Evolutionary conservation across 2,797 vertebrate genomes (phyloP).

Genomic region (Heterohyrax brucei): DNA sequence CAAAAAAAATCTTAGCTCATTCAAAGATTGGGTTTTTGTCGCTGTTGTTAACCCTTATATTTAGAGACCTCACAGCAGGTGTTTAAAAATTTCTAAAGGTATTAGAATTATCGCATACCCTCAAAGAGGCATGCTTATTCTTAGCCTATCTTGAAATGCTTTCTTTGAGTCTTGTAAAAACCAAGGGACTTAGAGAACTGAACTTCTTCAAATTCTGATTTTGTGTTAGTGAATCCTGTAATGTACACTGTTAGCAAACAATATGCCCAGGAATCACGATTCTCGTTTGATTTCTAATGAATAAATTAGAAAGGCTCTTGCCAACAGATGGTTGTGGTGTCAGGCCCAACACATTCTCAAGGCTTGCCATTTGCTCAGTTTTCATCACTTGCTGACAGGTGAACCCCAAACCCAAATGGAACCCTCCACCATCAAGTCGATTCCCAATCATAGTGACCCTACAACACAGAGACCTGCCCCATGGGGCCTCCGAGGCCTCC

Average conservation of each 20-base stretch:
- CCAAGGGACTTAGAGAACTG: neutral
- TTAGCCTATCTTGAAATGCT: neutral
- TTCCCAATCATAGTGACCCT: too few relatives aligned
- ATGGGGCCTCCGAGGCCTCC: too few relatives aligned
- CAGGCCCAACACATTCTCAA: neutral
- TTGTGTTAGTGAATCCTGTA: neutral
- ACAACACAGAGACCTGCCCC: too few relatives aligned
- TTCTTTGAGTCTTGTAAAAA: neutral
- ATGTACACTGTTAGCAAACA: neutral
- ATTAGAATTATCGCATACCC: neutral
- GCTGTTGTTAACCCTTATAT: neutral
- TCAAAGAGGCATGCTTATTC: neutral
- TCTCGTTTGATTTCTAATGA: neutral
- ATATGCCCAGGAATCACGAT: neutral
- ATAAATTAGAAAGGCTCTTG: neutral
- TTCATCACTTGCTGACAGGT: neutral
- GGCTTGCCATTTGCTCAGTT: neutral
- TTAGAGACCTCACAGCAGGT: neutral
- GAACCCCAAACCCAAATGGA: too few relatives aligned
- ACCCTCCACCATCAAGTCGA: too few relatives aligned
- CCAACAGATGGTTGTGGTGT: neutral
- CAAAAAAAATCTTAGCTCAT: constrained; percentile 19
- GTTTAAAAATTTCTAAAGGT: neutral
- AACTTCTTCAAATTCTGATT: neutral
- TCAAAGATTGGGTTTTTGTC: neutral